A percentile compares a stretch with the other conserved stretches of the same genome.
Conservation (phyloP, 1,140 invertebrate species). For the Drosophila prosaltans region DNA sequence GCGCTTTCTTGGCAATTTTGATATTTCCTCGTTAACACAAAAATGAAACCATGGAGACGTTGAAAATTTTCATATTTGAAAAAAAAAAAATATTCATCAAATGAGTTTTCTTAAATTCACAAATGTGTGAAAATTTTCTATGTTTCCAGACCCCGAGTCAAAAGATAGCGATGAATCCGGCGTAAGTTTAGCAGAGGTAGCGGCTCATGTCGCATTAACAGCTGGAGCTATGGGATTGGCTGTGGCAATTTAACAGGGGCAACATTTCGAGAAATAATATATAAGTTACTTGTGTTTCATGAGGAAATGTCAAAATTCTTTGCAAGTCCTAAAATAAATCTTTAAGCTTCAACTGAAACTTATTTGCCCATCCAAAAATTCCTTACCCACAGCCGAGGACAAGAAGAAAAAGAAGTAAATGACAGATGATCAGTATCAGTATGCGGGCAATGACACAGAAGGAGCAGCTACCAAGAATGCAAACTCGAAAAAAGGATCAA, state of each 20-base stretch:
- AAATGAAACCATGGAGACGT: slow-evolving; percentile 15
- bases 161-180: background rate
- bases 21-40: background rate
- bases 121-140: slow-evolving; percentile 19
- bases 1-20: slow-evolving; percentile 33
- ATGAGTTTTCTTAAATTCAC: background rate
- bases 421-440: background rate
- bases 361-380: background rate
- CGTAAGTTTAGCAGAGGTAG: background rate
- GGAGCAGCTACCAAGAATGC: background rate
- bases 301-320: slow-evolving; percentile 5
- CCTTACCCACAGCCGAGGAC: background rate
- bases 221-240: slow-evolving; percentile 10
- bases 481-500: background rate
- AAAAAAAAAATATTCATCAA: background rate
- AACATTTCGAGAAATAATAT: background rate
- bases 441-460: background rate
- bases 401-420: slow-evolving; percentile 6
- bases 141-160: slow-evolving; percentile 20
- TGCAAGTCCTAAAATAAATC: background rate
- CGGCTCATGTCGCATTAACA: slow-evolving; percentile 19
- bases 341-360: background rate
- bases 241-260: background rate
- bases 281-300: background rate
- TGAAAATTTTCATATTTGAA: slow-evolving; percentile 25